phyloP scores from a whole-genome alignment of 2,888 invertebrate genomes.

The Ryuthela nishihirai region DNA sequence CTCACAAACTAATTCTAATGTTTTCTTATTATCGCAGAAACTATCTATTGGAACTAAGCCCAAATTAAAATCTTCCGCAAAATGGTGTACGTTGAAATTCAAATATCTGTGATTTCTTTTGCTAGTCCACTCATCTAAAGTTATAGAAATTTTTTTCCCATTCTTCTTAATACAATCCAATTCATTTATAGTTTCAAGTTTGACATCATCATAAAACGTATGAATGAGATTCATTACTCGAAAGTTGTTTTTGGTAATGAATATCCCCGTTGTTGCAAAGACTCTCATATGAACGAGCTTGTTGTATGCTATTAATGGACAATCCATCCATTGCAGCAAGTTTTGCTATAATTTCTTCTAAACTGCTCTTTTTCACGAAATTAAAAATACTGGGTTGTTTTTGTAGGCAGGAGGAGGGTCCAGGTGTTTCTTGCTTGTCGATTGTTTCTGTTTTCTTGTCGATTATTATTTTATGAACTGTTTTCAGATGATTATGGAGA shows the following conservation, averaged over 20 bases:
- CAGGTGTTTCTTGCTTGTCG: no score
- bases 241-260: neutral
- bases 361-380: neutral
- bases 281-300: neutral
- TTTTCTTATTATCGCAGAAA: no score
- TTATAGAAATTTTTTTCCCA: neutral
- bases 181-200: neutral
- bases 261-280: neutral
- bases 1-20: no score
- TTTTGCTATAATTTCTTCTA: slow-evolving; percentile 1
- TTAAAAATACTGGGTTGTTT: neutral
- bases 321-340: neutral
- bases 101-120: neutral
- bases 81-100: no score
- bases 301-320: neutral
- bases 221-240: neutral
- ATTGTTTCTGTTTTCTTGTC: no score
- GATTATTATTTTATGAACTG: neutral
- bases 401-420: no score
- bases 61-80: no score
- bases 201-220: neutral
- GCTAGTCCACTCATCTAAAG: neutral
- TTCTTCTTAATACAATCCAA: neutral
- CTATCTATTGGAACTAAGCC: no score
- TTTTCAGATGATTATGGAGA: neutral